phyloP scores from a whole-genome alignment of 1,140 invertebrate genomes.

The Berghia stephanieae region DNA sequence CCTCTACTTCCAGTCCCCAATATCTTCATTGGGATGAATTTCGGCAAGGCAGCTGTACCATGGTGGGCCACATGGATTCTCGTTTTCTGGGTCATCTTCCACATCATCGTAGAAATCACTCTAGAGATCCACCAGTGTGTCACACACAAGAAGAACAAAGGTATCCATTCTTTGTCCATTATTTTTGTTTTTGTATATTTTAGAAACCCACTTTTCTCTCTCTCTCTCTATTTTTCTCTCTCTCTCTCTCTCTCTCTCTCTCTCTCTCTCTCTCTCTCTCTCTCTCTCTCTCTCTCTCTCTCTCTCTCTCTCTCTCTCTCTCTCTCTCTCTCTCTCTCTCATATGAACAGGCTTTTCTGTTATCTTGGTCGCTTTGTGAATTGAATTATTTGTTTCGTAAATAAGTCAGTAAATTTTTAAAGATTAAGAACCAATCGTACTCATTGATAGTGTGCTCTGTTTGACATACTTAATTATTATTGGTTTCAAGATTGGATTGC shows the following conservation, averaged over 20 bases:
- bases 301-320: no score
- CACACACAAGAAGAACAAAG: constrained; percentile 65
- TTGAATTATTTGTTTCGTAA: no score
- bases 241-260: no score
- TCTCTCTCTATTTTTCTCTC: no score
- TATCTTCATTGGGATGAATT: constrained; percentile 88
- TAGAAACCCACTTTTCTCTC: neutral
- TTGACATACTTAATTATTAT: no score
- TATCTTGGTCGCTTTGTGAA: neutral
- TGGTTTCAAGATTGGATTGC: no score
- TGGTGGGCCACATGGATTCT: constrained; percentile 87
- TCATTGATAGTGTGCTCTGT: no score
- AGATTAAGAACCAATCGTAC: no score
- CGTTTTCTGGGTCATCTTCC: constrained; percentile 87
- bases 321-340: no score
- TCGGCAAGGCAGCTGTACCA: constrained; percentile 85
- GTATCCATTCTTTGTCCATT: constrained; percentile 39
- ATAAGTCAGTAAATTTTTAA: no score
- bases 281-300: no score
- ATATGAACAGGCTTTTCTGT: neutral
- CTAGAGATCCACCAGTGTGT: constrained; percentile 71
- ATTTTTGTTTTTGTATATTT: neutral
- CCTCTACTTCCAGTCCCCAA: constrained; percentile 78
- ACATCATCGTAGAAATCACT: constrained; percentile 87
- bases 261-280: no score